These are phyloP conservation scores for Linepithema humile DNA, from an alignment of 1,140 invertebrate species.

Conservation along the genomic window DNA sequence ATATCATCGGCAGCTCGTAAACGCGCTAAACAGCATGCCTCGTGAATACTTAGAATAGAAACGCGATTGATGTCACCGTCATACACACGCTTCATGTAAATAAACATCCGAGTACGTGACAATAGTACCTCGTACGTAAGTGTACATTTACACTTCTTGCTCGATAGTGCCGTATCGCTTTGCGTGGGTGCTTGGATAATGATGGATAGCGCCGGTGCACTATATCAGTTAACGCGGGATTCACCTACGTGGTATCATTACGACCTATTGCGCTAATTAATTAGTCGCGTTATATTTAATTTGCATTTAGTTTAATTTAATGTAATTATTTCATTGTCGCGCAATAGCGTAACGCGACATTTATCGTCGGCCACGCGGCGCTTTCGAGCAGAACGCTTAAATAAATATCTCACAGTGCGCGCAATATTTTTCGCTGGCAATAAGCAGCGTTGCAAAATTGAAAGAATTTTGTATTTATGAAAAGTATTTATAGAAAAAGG, in stretches of 20 bases:
- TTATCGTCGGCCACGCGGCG: not conserved
- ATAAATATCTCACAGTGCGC: not conserved
- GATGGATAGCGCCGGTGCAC: not conserved
- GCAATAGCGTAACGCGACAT: not conserved
- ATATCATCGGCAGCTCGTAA: not conserved
- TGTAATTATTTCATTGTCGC: not conserved
- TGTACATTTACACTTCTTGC: not conserved
- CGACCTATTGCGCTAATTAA: not conserved
- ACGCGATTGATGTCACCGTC: not conserved
- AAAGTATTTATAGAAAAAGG: too few relatives aligned
- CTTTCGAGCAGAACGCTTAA: not conserved
- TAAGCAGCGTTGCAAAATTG: not conserved
- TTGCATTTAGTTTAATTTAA: conserved; percentile 1
- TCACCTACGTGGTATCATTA: not conserved
- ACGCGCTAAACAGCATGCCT: not conserved
- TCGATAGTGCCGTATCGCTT: not conserved
- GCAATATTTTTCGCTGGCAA: not conserved
- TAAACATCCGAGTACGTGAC: conserved; percentile 22
- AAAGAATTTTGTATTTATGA: too few relatives aligned
- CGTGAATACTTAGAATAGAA: conserved; percentile 4
- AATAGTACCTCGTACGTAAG: not conserved
- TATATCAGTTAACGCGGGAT: not conserved
- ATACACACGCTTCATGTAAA: conserved; percentile 13
- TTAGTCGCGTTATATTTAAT: conserved; percentile 7
- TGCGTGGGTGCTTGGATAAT: conserved; percentile 15